Conservation (phyloP, 2,113 vertebrate species). For the Elephas maximus region DNA sequence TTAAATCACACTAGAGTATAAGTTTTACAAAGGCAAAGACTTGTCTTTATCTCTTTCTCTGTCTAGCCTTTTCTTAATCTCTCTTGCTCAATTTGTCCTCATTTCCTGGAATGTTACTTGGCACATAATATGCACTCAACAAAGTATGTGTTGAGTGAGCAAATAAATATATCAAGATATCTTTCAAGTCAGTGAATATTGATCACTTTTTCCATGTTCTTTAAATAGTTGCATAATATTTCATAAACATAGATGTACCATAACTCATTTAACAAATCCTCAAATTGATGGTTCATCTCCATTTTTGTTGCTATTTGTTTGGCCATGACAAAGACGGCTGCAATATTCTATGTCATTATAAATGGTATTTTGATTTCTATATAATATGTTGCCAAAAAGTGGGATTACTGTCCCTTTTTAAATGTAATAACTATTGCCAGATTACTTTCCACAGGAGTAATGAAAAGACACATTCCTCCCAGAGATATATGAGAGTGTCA, state of each 20-base stretch:
- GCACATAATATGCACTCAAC: neutral
- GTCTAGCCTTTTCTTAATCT: too few relatives aligned
- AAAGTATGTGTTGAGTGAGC: neutral
- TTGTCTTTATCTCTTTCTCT: neutral
- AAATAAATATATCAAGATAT: neutral
- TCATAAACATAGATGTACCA: neutral
- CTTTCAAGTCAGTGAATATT: neutral
- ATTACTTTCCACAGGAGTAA: too few relatives aligned
- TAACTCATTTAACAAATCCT: too few relatives aligned
- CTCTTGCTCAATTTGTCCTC: neutral
- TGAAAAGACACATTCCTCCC: neutral
- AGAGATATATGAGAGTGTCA: neutral
- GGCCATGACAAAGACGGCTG: accelerated
- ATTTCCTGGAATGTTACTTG: neutral
- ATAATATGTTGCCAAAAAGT: neutral
- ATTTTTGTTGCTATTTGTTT: neutral
- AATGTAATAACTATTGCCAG: neutral
- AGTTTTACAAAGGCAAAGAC: neutral
- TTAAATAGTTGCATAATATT: neutral
- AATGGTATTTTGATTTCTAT: neutral
- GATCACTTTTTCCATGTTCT: neutral
- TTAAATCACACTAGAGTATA: neutral
- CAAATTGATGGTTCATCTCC: too few relatives aligned
- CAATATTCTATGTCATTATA: neutral
- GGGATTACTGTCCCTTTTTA: neutral